phyloP scores from a whole-genome alignment of 2,888 invertebrate species.

The Platycheirus rosarum region DNA sequence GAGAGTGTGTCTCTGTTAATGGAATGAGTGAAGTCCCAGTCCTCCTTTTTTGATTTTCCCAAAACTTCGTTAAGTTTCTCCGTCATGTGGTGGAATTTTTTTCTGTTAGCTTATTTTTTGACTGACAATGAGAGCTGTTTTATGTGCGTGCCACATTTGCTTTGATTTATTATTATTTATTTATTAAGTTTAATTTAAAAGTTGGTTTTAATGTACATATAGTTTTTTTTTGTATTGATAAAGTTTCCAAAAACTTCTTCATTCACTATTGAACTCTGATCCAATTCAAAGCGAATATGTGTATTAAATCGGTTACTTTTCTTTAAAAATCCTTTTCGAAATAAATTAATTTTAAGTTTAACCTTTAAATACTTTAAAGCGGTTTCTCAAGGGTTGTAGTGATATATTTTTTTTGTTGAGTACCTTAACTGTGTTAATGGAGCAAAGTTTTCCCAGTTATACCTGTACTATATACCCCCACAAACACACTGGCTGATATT shows the following conservation, averaged over 20 bases:
- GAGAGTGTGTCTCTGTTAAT: constrained; percentile 59
- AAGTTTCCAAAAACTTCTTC: too few relatives aligned
- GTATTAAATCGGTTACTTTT: too few relatives aligned
- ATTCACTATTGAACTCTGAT: too few relatives aligned
- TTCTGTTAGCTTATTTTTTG: constrained; percentile 12
- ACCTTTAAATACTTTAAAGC: constrained; percentile 9
- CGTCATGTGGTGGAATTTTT: constrained; percentile 10
- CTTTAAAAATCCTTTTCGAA: background rate
- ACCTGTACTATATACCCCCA: constrained; percentile 46
- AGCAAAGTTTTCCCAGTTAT: constrained; percentile 69
- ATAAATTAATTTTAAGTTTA: background rate
- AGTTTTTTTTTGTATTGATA: background rate
- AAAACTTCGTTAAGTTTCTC: constrained; percentile 60
- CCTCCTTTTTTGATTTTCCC: constrained; percentile 45
- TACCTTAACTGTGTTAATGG: constrained; percentile 69
- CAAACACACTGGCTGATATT: constrained; percentile 46
- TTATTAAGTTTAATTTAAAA: background rate
- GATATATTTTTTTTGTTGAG: constrained; percentile 38
- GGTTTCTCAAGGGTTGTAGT: constrained; percentile 48
- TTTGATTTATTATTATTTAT: constrained; percentile 15
- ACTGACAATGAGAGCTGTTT: background rate
- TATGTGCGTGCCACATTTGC: background rate
- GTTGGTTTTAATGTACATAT: too few relatives aligned
- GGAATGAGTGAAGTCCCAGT: constrained; percentile 57
- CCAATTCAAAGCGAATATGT: too few relatives aligned